Percentiles rank a stretch among this genome's conserved stretches.
phyloP scores from a whole-genome alignment of 2,888 invertebrate genomes.

The Rapana venosa region DNA sequence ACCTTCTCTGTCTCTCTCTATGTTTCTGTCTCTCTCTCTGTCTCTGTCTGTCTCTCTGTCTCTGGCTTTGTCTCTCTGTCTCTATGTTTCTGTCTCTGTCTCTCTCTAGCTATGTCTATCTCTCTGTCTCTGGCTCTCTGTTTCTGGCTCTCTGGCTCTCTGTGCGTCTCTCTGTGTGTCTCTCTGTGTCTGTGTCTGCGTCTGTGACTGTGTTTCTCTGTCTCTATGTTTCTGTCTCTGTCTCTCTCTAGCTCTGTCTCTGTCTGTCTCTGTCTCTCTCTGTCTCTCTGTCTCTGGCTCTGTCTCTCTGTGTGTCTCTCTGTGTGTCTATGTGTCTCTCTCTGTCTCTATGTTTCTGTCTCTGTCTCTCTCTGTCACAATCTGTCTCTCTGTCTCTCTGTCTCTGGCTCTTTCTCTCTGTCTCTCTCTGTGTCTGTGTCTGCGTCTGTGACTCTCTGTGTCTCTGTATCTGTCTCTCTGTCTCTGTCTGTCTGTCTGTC shows the following conservation, averaged over 20 bases:
- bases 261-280: no score
- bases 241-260: no score
- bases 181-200: conserved; percentile 8
- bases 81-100: background rate
- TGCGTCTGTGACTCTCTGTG: background rate
- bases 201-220: background rate
- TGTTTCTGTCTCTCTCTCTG: background rate
- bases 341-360: no score
- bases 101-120: background rate
- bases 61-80: background rate
- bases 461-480: no score
- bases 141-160: background rate
- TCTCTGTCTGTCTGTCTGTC: no score
- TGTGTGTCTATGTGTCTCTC: background rate
- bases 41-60: background rate
- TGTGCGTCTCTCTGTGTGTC: background rate
- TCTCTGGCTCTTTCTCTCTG: background rate
- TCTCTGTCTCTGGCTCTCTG: background rate
- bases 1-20: background rate
- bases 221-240: background rate
- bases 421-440: background rate
- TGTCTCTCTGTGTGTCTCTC: background rate
- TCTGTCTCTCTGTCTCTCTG: background rate
- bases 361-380: no score
- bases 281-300: background rate